phyloP scores from a whole-genome alignment of 1,140 invertebrate species.

The Drosophila insularis region DNA sequence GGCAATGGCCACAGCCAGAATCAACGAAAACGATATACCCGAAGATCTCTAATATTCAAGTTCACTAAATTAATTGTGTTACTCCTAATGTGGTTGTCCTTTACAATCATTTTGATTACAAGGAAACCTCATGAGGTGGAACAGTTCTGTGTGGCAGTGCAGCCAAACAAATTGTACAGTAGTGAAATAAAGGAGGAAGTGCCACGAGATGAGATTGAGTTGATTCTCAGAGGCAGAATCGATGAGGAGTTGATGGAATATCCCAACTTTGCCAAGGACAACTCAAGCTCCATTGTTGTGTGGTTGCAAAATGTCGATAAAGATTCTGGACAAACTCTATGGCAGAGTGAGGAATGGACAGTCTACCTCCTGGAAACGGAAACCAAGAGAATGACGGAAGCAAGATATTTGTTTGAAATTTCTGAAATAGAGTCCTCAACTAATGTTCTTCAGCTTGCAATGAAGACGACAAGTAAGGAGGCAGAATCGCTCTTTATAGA shows the following conservation, averaged over 20 bases:
- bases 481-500: conserved; percentile 16
- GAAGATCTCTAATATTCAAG: background rate
- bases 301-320: background rate
- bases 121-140: background rate
- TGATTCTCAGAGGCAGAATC: background rate
- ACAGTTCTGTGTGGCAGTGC: background rate
- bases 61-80: background rate
- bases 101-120: background rate
- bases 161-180: background rate
- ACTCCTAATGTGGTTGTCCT: background rate
- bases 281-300: background rate
- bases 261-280: background rate
- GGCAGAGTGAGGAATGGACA: background rate
- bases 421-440: background rate
- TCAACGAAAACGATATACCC: background rate
- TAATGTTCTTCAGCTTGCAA: background rate
- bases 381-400: background rate
- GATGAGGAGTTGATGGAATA: background rate
- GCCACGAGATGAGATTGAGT: background rate
- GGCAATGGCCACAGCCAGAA: background rate
- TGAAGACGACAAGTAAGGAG: background rate
- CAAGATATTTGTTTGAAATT: background rate
- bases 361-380: background rate
- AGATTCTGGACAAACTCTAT: background rate
- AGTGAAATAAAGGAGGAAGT: background rate